These are phyloP conservation scores for Caenorhabditis parvicauda DNA, from an alignment of 2,888 invertebrate species.

Conservation along the genomic window DNA sequence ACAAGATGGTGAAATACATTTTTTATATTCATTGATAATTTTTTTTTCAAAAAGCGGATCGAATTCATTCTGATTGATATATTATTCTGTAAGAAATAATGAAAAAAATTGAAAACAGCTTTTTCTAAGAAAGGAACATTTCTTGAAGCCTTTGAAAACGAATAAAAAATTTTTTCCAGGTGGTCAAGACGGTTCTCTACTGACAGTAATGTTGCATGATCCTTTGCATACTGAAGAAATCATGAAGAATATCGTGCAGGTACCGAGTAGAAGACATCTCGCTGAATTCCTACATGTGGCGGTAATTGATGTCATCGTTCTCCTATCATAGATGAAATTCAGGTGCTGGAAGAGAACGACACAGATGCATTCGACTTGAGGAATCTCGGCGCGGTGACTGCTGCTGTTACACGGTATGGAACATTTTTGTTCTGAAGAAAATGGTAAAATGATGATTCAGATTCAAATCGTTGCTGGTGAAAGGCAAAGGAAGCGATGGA, in stretches of 20 bases:
- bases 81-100: not conserved
- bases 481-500: constrained; percentile 16
- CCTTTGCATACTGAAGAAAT: constrained; percentile 22
- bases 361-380: constrained; percentile 45
- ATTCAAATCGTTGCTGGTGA: constrained; percentile 41
- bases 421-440: no score
- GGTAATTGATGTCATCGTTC: no score
- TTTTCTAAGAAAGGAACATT: not conserved
- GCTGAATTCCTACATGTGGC: constrained; percentile 52
- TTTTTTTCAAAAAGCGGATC: no score
- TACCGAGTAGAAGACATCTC: constrained; percentile 49
- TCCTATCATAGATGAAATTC: constrained; percentile 3
- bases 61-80: no score
- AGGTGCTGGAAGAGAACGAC: constrained; percentile 28
- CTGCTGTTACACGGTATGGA: constrained; percentile 49
- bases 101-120: not conserved
- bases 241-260: constrained; percentile 30
- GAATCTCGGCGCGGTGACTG: constrained; percentile 51
- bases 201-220: constrained; percentile 48
- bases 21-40: no score
- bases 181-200: constrained; percentile 53
- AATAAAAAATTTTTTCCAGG: constrained; percentile 23
- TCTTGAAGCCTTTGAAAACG: no score
- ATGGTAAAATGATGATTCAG: no score
- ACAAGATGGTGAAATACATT: no score